Evolutionary conservation across 2,113 vertebrate genomes (phyloP).

Genomic region (Loxodonta africana): DNA sequence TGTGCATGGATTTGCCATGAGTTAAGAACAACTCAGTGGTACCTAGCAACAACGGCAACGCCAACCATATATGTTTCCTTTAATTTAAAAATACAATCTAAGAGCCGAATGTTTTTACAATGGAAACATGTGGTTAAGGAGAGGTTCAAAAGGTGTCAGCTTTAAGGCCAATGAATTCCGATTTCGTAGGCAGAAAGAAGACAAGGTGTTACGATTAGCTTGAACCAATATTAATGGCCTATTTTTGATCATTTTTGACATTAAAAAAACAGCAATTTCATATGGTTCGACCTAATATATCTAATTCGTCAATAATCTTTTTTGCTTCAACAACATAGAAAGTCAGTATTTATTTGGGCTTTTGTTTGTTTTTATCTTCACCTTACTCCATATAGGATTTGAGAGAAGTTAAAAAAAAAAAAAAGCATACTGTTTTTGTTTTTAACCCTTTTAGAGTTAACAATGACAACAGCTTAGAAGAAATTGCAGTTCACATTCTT

Average conservation of each 20-base stretch:
- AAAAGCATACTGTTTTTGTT: neutral
- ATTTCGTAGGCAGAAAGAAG: neutral
- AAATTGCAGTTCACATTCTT: neutral
- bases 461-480: neutral
- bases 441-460: neutral
- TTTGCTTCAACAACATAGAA: slow-evolving; percentile 19
- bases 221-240: neutral
- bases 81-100: slow-evolving; percentile 43
- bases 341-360: neutral
- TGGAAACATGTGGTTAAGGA: neutral
- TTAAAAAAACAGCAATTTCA: neutral
- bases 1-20: too few relatives aligned
- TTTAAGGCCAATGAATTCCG: neutral
- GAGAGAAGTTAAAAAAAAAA: neutral
- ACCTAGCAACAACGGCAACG: too few relatives aligned
- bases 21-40: too few relatives aligned
- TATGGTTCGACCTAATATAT: neutral
- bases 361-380: neutral
- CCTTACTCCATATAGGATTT: neutral
- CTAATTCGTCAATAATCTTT: neutral
- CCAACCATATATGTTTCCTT: neutral
- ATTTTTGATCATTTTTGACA: neutral
- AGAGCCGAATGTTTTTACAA: slow-evolving; percentile 9
- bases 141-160: neutral
- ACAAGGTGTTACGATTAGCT: neutral